phyloP scores from a whole-genome alignment of 2,797 vertebrate species.

The Aselliscus stoliczkanus region DNA sequence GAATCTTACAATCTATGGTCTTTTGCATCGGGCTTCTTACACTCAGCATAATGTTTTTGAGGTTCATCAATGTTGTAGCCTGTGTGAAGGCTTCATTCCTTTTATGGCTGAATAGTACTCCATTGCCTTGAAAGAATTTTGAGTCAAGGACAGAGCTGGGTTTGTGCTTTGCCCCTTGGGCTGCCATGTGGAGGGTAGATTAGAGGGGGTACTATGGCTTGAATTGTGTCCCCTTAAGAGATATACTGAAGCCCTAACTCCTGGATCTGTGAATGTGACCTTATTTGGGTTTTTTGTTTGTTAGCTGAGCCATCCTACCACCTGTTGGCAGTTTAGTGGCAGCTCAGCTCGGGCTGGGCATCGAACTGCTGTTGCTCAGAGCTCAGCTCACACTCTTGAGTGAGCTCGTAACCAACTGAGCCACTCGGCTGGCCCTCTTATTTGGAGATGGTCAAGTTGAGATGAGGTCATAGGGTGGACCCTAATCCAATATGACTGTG shows the following conservation, averaged over 20 bases:
- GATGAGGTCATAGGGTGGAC: not conserved
- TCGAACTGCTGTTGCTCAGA: too few species aligned
- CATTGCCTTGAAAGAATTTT: not conserved
- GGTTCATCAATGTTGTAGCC: fast-evolving
- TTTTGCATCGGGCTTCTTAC: not conserved
- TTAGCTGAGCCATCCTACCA: too few species aligned
- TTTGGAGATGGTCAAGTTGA: not conserved
- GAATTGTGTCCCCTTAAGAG: not conserved
- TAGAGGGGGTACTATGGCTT: too few species aligned
- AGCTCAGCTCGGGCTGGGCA: too few species aligned
- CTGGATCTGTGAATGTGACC: not conserved
- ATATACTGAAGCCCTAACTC: not conserved
- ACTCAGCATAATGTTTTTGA: not conserved
- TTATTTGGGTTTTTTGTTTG: too few species aligned
- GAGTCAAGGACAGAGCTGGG: not conserved
- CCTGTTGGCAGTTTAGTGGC: too few species aligned
- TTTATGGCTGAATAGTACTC: not conserved
- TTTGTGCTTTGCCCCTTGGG: not conserved
- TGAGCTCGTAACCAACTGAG: too few species aligned
- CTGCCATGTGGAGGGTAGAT: not conserved
- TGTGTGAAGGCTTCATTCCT: not conserved
- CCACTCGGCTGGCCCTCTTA: too few species aligned
- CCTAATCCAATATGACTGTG: not conserved
- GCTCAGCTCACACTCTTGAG: too few species aligned
- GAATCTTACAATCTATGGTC: fast-evolving